Evolutionary conservation across 1,140 invertebrate species (phyloP).

Genomic region (Nixonia krombeini): DNA sequence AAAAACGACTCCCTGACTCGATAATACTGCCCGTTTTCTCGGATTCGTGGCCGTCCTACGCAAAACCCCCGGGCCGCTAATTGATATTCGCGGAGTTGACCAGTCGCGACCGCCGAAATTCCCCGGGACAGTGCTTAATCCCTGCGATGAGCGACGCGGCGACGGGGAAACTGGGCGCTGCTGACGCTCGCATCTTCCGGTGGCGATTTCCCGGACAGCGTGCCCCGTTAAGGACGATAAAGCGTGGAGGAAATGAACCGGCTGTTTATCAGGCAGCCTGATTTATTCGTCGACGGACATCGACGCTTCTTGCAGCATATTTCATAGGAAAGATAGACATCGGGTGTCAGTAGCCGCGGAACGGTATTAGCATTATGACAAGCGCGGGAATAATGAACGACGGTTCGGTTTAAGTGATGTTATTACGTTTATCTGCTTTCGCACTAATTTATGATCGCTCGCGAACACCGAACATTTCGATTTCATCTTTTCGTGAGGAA

Average conservation of each 20-base stretch:
- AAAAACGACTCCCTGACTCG: neutral
- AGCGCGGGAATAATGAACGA: neutral
- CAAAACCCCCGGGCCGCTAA: too few species aligned
- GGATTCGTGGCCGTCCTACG: too few species aligned
- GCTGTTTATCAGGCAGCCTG: neutral
- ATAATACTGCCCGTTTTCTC: neutral
- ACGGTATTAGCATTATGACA: constrained; percentile 1
- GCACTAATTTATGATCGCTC: neutral
- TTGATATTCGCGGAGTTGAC: too few species aligned
- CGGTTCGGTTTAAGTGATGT: neutral
- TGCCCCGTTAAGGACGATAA: neutral
- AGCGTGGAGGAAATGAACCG: neutral
- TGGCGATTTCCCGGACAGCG: neutral
- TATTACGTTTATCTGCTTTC: neutral
- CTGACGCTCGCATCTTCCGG: neutral
- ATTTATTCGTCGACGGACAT: neutral
- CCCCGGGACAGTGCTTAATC: too few species aligned
- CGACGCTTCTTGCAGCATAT: neutral
- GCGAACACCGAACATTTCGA: too few species aligned
- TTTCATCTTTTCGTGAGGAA: neutral
- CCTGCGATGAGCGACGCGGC: too few species aligned
- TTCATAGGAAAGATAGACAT: neutral
- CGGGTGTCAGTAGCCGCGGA: neutral
- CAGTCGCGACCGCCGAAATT: too few species aligned
- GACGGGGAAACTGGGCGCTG: too few species aligned